A percentile compares a stretch with the other conserved stretches of the same genome.
These are phyloP conservation scores for Temnothorax unifasciatus DNA, from an alignment of 2,888 invertebrate genomes.

Conservation along the genomic window DNA sequence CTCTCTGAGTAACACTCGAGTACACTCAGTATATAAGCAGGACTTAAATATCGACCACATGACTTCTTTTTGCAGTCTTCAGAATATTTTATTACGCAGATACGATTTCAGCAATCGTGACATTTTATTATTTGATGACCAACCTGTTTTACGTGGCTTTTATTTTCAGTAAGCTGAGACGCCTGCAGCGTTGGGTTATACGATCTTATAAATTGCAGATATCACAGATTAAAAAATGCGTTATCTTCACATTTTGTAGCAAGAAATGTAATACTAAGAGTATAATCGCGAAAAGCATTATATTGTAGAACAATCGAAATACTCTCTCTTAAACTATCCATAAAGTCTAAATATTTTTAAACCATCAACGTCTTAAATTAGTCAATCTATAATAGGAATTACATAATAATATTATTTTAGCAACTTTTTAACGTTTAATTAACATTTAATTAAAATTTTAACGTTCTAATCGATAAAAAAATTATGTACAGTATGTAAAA, in stretches of 20 bases:
- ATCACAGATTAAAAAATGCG: not conserved
- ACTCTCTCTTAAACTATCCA: not conserved
- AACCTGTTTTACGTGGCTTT: slow-evolving; percentile 2
- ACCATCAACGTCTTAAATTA: not conserved
- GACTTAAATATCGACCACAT: slow-evolving; percentile 71
- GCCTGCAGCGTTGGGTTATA: not conserved
- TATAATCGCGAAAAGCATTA: not conserved
- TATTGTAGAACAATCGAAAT: not conserved
- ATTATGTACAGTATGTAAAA: not conserved
- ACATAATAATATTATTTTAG: not conserved
- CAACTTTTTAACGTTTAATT: not conserved
- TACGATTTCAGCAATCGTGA: slow-evolving; percentile 71
- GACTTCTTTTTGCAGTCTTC: slow-evolving; percentile 70
- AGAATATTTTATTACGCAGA: slow-evolving; percentile 77
- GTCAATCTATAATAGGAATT: not conserved
- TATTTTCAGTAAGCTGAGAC: slow-evolving; percentile 9
- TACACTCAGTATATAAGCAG: slow-evolving; percentile 69
- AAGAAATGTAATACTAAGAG: not conserved
- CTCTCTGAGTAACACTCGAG: slow-evolving; percentile 70
- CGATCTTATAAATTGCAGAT: slow-evolving; percentile 18
- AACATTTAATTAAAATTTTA: not conserved
- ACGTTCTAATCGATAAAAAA: not conserved
- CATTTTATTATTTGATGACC: slow-evolving; percentile 42
- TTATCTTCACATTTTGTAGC: not conserved
- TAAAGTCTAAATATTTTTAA: not conserved